Evolutionary conservation across 35 echinoderm and acorn worm species (phyloP), one percentile per base, ranked within the genome.

Genomic region (Patiria miniata): DNA sequence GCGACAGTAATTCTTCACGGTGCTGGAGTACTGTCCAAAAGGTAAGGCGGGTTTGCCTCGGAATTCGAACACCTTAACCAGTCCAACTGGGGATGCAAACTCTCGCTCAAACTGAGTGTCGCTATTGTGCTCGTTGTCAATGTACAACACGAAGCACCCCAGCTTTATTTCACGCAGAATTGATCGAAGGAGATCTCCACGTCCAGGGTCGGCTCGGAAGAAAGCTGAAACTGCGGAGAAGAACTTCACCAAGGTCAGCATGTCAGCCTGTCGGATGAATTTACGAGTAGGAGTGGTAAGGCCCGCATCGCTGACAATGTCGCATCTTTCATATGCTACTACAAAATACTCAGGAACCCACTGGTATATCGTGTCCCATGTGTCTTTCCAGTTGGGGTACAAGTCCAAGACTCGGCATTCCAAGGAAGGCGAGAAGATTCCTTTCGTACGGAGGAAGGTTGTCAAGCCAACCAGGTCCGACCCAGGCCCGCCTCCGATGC

Each of bases 321-420:
- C 58, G 28, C 58, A 61, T 21, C 58, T 61, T 30, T 61, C 28
- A 19, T 61, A 61, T 21, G 8, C 21, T 30, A 61, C 58, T 19
- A 6, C 6, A 2, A 61, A 61, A 61, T 61, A 6, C 18, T 61
- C 58, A 15, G 58, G 58, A 22, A 61, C 6, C 5, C 19, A 22
- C 21, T 61, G 58, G 58, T 61, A 21, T 22, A 61, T 61, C 7
- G 1, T 61, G 28, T 61, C 58, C 58, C 58, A 61, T 7, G 58
- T 61, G 58, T 22, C 19, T 61, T 61, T 61, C 58, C 58, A 61
- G 58, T 61, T 61, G 18, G 58, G 58, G 19, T 22, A 61, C 58
- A 61, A 61, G 21, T 61, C 58, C 58, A 61, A 30, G 28, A 61
- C 58, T 7, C 8, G 1, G 19, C 58, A 61, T 7, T 61, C 19